Conservation (phyloP, 2,888 invertebrate genomes). For the Pammene aurita region DNA sequence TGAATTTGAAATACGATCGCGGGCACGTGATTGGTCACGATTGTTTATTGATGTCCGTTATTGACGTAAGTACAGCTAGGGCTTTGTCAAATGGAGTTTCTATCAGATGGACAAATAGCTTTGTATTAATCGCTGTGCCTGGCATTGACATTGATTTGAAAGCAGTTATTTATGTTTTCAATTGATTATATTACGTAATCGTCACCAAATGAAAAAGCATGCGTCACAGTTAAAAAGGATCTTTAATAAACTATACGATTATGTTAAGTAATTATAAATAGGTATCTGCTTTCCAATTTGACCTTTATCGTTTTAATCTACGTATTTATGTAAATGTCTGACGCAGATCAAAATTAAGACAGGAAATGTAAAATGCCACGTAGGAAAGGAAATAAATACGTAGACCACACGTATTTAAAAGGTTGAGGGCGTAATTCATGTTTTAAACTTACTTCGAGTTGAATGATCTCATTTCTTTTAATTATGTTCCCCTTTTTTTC, state of each 20-base stretch:
- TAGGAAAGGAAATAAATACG: slow-evolving; percentile 25
- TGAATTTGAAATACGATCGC: slow-evolving; percentile 28
- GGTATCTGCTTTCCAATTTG: slow-evolving; percentile 34
- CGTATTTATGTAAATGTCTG: slow-evolving; percentile 35
- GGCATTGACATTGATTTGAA: slow-evolving; percentile 39
- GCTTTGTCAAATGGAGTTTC: slow-evolving; percentile 27
- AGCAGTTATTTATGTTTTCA: slow-evolving; percentile 18
- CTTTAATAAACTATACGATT: slow-evolving; percentile 4
- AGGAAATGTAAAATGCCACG: slow-evolving; percentile 35
- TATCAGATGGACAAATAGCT: slow-evolving; percentile 34
- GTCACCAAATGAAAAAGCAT: not conserved
- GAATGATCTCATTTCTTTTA: slow-evolving; percentile 31
- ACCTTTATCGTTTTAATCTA: slow-evolving; percentile 35
- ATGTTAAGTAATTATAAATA: slow-evolving; percentile 22
- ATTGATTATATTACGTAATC: slow-evolving; percentile 24
- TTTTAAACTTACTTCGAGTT: slow-evolving; percentile 20
- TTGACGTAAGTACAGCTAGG: slow-evolving; percentile 5
- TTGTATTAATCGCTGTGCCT: slow-evolving; percentile 15
- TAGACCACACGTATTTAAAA: slow-evolving; percentile 2
- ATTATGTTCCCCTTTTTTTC: slow-evolving; percentile 32
- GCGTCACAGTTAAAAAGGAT: slow-evolving; percentile 10
- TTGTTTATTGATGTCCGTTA: slow-evolving; percentile 28
- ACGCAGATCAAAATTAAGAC: slow-evolving; percentile 34
- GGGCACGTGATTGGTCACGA: slow-evolving; percentile 25
- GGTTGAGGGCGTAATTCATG: slow-evolving; percentile 13